Conservation (phyloP, 2,888 invertebrate genomes). For the Galerucella calmariensis region DNA sequence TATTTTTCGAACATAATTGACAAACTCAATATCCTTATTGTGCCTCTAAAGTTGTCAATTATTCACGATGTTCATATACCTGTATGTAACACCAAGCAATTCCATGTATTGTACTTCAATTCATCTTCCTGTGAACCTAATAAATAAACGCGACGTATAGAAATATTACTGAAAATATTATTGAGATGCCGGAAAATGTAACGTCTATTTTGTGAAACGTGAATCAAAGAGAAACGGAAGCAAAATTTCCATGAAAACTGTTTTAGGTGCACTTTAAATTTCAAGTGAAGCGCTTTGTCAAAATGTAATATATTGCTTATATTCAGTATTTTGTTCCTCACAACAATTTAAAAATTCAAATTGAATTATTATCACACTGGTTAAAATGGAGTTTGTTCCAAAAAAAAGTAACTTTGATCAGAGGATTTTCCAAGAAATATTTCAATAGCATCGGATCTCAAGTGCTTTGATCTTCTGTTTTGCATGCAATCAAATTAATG, state of each 20-base stretch:
- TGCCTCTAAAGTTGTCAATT: too few relatives aligned
- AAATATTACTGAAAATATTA: neutral
- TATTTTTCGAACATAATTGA: too few relatives aligned
- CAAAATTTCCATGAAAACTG: neutral
- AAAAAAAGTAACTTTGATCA: too few relatives aligned
- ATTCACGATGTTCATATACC: too few relatives aligned
- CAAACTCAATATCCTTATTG: too few relatives aligned
- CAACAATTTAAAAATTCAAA: too few relatives aligned
- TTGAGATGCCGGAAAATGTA: neutral
- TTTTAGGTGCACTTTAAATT: neutral
- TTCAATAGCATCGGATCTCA: too few relatives aligned
- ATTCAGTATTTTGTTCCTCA: neutral
- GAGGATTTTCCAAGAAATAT: too few relatives aligned
- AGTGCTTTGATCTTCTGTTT: too few relatives aligned
- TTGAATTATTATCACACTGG: too few relatives aligned
- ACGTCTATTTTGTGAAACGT: neutral
- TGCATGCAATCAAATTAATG: too few relatives aligned
- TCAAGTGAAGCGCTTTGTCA: neutral
- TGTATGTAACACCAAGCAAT: neutral
- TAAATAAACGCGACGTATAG: neutral
- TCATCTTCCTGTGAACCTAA: neutral
- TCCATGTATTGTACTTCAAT: neutral
- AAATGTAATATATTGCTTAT: neutral
- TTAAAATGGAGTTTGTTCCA: too few relatives aligned
- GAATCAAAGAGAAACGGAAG: neutral